Percentiles rank a stretch among this genome's conserved stretches.
Evolutionary conservation across 2,888 invertebrate species (phyloP).

Genomic region (Loripinus fragilis): DNA sequence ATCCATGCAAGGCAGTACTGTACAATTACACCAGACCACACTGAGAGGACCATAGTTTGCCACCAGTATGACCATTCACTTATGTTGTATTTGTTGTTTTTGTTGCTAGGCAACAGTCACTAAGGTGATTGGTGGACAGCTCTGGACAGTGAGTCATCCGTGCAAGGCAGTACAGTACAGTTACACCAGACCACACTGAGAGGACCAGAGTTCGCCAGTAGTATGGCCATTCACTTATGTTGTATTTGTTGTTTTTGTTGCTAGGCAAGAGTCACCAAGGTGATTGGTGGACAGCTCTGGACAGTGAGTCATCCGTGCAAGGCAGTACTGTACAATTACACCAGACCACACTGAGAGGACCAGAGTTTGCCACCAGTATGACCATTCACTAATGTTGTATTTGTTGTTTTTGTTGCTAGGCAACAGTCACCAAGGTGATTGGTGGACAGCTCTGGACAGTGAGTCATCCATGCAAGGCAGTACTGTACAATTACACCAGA

Average conservation of each 20-base stretch:
- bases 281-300: slow-evolving; percentile 82
- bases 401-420: slow-evolving; percentile 35
- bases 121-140: slow-evolving; percentile 83
- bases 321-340: slow-evolving; percentile 74
- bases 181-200: not conserved
- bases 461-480: slow-evolving; percentile 80
- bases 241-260: not conserved
- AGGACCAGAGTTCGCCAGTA: not conserved
- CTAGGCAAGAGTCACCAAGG: slow-evolving; percentile 72
- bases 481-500: slow-evolving; percentile 57
- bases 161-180: slow-evolving; percentile 77
- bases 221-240: too few relatives aligned
- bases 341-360: not conserved
- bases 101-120: slow-evolving; percentile 60
- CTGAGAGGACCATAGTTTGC: not conserved
- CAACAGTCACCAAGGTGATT: slow-evolving; percentile 78
- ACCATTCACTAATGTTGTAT: not conserved
- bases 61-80: too few relatives aligned
- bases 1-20: slow-evolving; percentile 77
- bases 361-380: too few relatives aligned
- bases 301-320: slow-evolving; percentile 80
- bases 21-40: slow-evolving; percentile 32
- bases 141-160: slow-evolving; percentile 81
- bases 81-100: not conserved
- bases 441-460: slow-evolving; percentile 82